Conservation (phyloP, 2,888 invertebrate species). For the Parnassius apollo region DNA sequence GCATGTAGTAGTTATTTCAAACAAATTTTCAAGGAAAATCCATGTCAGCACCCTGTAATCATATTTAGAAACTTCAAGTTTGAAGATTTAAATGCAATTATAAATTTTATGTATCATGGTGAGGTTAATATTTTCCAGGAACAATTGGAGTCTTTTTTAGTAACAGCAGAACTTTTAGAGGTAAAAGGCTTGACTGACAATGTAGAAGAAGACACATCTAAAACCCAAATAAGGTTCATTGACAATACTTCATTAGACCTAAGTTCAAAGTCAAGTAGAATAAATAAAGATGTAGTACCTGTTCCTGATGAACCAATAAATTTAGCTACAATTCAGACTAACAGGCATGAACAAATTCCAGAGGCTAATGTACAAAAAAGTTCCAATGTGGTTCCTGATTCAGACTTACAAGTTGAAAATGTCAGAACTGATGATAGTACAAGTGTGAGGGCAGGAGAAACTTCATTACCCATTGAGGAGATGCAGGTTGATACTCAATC, state of each 20-base stretch:
- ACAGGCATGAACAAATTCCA: constrained; percentile 66
- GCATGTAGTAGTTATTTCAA: constrained; percentile 92
- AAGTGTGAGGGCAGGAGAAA: constrained; percentile 42
- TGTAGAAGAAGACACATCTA: constrained; percentile 66
- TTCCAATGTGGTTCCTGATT: constrained; percentile 36
- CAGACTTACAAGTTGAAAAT: constrained; percentile 47
- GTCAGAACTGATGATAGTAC: constrained; percentile 46
- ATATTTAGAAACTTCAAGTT: constrained; percentile 90
- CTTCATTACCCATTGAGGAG: constrained; percentile 52
- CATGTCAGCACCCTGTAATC: constrained; percentile 90
- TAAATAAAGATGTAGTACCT: constrained; percentile 53
- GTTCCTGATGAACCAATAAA: constrained; percentile 71
- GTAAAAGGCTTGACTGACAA: constrained; percentile 88
- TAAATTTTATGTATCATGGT: constrained; percentile 91
- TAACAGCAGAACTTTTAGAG: constrained; percentile 88
- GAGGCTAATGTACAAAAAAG: constrained; percentile 21
- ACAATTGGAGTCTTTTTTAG: constrained; percentile 88
- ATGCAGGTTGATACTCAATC: constrained; percentile 72
- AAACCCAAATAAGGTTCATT: constrained; percentile 53
- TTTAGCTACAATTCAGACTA: constrained; percentile 62
- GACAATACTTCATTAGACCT: constrained; percentile 68
- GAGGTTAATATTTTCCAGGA: constrained; percentile 91
- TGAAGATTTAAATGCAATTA: constrained; percentile 88
- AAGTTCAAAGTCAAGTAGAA: constrained; percentile 63
- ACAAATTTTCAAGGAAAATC: constrained; percentile 87